These are phyloP conservation scores for Dryas iulia DNA, from an alignment of 1,140 invertebrate species.

Conservation along the genomic window DNA sequence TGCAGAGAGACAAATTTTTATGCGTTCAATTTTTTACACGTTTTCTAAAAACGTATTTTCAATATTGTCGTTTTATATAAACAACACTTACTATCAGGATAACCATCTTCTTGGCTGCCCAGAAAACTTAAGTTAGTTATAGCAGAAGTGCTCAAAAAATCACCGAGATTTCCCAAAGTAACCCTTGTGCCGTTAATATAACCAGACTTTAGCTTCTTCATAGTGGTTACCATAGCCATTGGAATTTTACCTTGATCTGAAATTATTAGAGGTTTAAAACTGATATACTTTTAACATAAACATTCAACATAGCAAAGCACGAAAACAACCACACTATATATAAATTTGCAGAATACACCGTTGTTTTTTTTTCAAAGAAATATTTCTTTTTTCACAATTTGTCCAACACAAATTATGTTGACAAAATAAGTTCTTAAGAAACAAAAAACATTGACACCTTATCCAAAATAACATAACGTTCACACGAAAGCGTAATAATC, in stretches of 20 bases:
- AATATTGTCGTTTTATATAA: too few species aligned
- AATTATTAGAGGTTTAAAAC: slow-evolving; percentile 50
- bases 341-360: not conserved
- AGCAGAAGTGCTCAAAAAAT: slow-evolving; percentile 97
- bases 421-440: too few species aligned
- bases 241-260: slow-evolving; percentile 95
- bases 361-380: not conserved
- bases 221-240: slow-evolving; percentile 96
- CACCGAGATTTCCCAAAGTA: slow-evolving; percentile 92
- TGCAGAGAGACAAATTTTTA: too few species aligned
- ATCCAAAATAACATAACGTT: too few species aligned
- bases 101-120: slow-evolving; percentile 93
- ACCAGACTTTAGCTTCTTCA: slow-evolving; percentile 98
- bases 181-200: slow-evolving; percentile 99
- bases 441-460: too few species aligned
- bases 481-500: too few species aligned
- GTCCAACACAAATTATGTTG: too few species aligned
- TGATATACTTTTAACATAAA: not conserved
- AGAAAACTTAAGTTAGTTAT: slow-evolving; percentile 97
- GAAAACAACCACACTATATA: not conserved
- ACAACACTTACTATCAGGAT: slow-evolving; percentile 87
- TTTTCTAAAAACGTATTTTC: not conserved
- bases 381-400: not conserved
- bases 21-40: too few species aligned
- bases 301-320: not conserved